phyloP scores from a whole-genome alignment of 2,797 vertebrate genomes.

The Syngnathus acus region DNA sequence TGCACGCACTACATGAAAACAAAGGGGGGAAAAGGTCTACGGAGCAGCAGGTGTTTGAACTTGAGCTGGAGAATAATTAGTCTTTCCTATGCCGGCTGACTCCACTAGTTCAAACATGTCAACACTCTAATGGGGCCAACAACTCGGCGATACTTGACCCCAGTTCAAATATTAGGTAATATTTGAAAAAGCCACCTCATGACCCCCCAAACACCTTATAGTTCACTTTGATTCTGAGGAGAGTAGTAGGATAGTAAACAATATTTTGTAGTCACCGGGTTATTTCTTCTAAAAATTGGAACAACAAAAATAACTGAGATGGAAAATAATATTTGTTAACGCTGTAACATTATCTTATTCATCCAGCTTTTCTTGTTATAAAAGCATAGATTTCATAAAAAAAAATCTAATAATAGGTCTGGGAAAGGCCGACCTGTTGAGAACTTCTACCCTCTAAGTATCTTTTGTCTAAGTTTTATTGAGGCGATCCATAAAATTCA shows the following conservation, averaged over 20 bases:
- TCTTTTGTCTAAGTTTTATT: background rate
- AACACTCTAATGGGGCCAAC: constrained; percentile 54
- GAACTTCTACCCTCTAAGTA: background rate
- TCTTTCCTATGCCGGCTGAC: constrained; percentile 45
- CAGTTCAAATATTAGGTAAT: constrained; percentile 56
- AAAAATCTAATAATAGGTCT: background rate
- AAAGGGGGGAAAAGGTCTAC: constrained; percentile 32
- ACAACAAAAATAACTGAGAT: background rate
- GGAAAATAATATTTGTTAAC: no score
- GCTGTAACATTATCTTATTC: no score
- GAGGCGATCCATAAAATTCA: background rate
- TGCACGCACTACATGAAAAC: constrained; percentile 42
- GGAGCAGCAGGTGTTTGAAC: constrained; percentile 55
- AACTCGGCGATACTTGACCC: constrained; percentile 52
- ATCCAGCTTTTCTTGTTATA: no score
- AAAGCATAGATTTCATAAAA: background rate
- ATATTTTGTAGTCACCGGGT: background rate
- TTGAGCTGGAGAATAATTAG: constrained; percentile 41
- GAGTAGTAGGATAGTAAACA: background rate
- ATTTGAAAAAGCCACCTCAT: constrained; percentile 37
- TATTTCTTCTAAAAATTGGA: background rate
- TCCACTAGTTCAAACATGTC: constrained; percentile 48
- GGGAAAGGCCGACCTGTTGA: background rate
- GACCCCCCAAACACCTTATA: constrained; percentile 3
- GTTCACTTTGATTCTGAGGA: background rate